Evolutionary conservation across 2,888 invertebrate species (phyloP).

Genomic region (Nomada ferruginata): DNA sequence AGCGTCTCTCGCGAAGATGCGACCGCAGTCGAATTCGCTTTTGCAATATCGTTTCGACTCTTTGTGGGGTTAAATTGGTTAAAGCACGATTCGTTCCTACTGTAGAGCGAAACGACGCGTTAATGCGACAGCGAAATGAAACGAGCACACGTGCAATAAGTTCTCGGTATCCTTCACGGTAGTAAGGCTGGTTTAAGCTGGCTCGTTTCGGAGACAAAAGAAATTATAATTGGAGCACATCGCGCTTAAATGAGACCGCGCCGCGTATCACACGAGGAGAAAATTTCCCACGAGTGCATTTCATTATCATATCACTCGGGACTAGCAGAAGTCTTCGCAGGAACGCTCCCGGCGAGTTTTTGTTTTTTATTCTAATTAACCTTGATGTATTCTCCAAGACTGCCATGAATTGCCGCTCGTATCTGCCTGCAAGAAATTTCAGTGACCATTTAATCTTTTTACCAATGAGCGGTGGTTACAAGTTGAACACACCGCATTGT

Average conservation of each 20-base stretch:
- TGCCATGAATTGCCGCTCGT: not conserved
- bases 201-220: not conserved
- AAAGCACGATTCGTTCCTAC: not conserved
- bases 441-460: constrained; percentile 16
- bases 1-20: not conserved
- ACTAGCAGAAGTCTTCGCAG: not conserved
- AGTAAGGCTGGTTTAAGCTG: not conserved
- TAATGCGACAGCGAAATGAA: not conserved
- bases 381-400: not conserved
- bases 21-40: not conserved
- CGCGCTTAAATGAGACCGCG: not conserved
- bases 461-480: not conserved
- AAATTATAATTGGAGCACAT: constrained; percentile 17
- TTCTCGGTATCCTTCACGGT: not conserved
- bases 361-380: constrained; percentile 29
- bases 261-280: not conserved
- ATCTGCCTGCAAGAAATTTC: not conserved
- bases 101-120: not conserved
- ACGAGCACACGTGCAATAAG: not conserved
- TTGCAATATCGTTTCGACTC: constrained; percentile 1
- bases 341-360: not conserved
- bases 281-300: constrained; percentile 26
- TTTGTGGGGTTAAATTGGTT: not conserved
- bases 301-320: constrained; percentile 15
- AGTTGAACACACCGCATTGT: constrained; percentile 21